Evolutionary conservation across 2,113 vertebrate genomes (phyloP), one percentile per base, ranked within the genome.

Genomic region (Atlantisia rogersi): DNA sequence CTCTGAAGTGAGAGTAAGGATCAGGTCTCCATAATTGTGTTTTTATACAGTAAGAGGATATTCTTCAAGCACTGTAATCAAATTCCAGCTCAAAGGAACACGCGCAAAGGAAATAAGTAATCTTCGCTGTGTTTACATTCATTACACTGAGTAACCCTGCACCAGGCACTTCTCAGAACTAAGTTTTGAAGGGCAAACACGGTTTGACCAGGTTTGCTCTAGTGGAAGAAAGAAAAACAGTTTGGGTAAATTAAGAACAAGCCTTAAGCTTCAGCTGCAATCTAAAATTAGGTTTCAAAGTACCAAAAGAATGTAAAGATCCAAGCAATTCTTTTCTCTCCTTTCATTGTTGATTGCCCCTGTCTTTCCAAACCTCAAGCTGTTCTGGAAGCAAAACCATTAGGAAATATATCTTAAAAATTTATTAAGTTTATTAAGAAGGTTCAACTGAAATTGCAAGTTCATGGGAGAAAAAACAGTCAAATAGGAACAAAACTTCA

Each of bases 101-200:
- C 0, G 4, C 60, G 86, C 58, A 77, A 94, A 92, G 64, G 84
- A 86, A 94, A 62, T 83, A 92, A 77, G 79, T 86, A 53, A 96
- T 93, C 58, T 89, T 91, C 56, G 26, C 5, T 3, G 26, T 91
- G 73, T 96, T 95, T 94, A 82, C 67, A 88, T 70, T 95, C 74
- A 82, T 94, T 94, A 79, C 22, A 70, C 39, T 75, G 81, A 63
- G 59, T 83, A 96, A 90, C 52, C 82, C 76, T 39, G 64, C 1
- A 0, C 59, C 46, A 55, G 67, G 75, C 53, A 35, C 12, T 86
- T 88, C 73, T 68, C 56, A 78, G 52, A 73, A 53, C 25, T 15
- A 29, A 81, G 32, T 88, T 91, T 83, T 93, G 85, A 93, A 94
- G 73, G 71, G 73, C 75, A 96, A 94, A 90, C n/a, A 82, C 1